A percentile compares a stretch with the other conserved stretches of the same genome.
phyloP scores from a whole-genome alignment of 2,888 invertebrate species.

The Callinectes sapidus region DNA sequence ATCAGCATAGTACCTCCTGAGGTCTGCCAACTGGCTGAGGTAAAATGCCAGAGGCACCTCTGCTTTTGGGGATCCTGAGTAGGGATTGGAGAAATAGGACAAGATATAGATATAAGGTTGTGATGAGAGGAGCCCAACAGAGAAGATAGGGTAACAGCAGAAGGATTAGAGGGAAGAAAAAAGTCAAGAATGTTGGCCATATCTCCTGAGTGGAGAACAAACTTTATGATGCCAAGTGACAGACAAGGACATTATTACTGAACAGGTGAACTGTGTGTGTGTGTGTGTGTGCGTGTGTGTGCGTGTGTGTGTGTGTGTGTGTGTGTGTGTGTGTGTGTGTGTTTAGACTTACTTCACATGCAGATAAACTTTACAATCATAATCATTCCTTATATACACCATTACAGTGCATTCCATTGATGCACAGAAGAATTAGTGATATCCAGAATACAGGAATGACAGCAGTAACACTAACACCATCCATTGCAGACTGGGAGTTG shows the following conservation, averaged over 20 bases:
- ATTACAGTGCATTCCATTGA: background rate
- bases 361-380: background rate
- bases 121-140: too few species aligned
- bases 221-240: background rate
- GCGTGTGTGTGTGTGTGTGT: slow-evolving; percentile 33
- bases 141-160: too few species aligned
- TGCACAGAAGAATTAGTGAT: background rate
- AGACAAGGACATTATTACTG: background rate
- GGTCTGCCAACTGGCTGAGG: too few species aligned
- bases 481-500: slow-evolving; percentile 77
- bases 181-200: too few species aligned
- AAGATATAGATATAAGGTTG: too few species aligned
- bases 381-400: background rate
- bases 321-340: slow-evolving; percentile 30
- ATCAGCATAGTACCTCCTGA: too few species aligned
- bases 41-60: too few species aligned
- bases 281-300: slow-evolving; percentile 32
- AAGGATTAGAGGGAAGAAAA: too few species aligned
- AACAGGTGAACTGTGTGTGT: background rate
- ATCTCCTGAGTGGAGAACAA: background rate
- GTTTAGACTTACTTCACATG: background rate
- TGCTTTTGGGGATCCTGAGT: too few species aligned
- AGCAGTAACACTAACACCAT: background rate
- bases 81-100: too few species aligned
- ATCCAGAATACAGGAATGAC: background rate